Conservation (phyloP, 2,888 invertebrate genomes). For the Cremastobaeus sp. region DNA sequence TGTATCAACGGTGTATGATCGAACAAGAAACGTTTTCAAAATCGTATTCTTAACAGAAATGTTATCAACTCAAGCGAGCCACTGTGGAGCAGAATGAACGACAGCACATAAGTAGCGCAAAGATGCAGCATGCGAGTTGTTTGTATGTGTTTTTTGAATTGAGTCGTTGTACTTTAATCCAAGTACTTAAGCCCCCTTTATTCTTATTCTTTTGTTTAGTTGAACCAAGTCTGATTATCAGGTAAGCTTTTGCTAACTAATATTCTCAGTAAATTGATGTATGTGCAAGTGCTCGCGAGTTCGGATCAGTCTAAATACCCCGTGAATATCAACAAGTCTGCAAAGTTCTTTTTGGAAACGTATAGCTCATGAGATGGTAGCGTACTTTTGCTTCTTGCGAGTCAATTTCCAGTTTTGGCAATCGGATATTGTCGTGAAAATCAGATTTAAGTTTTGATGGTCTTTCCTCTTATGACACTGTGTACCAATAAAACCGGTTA, state of each 20-base stretch:
- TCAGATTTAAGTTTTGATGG: too few species aligned
- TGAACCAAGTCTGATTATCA: constrained; percentile 18
- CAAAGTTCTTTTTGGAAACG: neutral
- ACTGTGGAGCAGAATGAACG: constrained; percentile 56
- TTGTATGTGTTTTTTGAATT: constrained; percentile 36
- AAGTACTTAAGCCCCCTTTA: constrained; percentile 5
- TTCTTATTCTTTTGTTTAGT: constrained; percentile 8
- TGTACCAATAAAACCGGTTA: too few species aligned
- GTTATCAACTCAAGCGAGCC: constrained; percentile 46
- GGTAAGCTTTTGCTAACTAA: constrained; percentile 1
- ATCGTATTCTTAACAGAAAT: constrained; percentile 25
- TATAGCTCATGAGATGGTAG: too few species aligned
- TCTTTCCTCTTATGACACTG: too few species aligned
- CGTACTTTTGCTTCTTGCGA: too few species aligned
- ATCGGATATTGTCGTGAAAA: too few species aligned
- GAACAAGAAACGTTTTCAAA: constrained; percentile 10
- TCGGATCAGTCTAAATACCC: constrained; percentile 3
- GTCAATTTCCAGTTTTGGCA: too few species aligned
- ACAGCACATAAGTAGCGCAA: constrained; percentile 63
- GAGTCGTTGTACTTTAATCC: constrained; percentile 23
- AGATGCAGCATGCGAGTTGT: constrained; percentile 65
- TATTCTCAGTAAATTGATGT: constrained; percentile 15
- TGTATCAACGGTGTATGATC: constrained; percentile 20
- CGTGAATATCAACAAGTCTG: neutral
- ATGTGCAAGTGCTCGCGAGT: constrained; percentile 57